A percentile compares a stretch with the other conserved stretches of the same genome.
Evolutionary conservation across 2,113 vertebrate species (phyloP).

Genomic region (Zosterops borbonicus): DNA sequence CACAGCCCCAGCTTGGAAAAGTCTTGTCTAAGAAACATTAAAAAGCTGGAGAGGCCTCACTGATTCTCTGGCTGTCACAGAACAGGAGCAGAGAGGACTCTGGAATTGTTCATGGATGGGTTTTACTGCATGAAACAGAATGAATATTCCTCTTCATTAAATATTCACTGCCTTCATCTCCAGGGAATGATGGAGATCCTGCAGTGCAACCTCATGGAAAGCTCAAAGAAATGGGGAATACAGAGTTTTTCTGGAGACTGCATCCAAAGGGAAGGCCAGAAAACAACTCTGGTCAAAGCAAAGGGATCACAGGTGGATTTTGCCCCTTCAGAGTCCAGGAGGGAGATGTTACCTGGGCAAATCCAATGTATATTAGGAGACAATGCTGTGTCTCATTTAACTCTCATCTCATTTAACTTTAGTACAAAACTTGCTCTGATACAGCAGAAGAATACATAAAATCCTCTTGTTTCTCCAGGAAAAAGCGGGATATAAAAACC

Average conservation of each 20-base stretch:
- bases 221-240: accelerated
- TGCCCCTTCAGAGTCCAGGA: neutral
- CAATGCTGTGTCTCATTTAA: accelerated
- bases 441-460: neutral
- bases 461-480: neutral
- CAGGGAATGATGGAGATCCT: neutral
- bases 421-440: neutral
- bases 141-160: neutral
- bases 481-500: neutral
- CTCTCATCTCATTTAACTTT: neutral
- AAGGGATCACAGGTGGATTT: neutral
- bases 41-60: neutral
- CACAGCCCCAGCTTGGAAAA: neutral
- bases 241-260: neutral
- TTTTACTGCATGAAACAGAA: accelerated
- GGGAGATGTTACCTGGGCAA: neutral
- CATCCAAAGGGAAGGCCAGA: neutral
- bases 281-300: neutral
- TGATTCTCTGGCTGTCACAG: neutral
- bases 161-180: accelerated
- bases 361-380: accelerated
- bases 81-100: neutral
- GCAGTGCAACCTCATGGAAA: neutral
- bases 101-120: neutral
- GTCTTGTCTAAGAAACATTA: accelerated